Percentiles rank a stretch among this genome's conserved stretches.
Conservation (phyloP, 2,113 vertebrate genomes). For the Riparia riparia region DNA sequence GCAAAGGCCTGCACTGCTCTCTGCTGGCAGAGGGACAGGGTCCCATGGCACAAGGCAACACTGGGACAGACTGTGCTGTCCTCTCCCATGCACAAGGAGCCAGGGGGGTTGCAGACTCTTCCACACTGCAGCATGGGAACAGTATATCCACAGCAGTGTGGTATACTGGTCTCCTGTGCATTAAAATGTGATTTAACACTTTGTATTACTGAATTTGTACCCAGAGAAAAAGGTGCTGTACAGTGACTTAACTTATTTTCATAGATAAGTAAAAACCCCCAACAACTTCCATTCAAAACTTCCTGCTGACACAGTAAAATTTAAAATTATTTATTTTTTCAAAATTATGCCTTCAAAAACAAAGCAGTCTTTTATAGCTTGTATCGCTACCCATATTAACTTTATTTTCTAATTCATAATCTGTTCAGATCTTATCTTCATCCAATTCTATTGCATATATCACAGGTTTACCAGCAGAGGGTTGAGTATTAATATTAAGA, state of each 20-base stretch:
- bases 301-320: not conserved
- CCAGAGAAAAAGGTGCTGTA: not conserved
- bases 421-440: not conserved
- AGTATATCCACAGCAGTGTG: not conserved
- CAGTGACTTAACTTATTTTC: not conserved
- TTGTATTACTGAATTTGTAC: not conserved
- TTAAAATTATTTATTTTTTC: not conserved
- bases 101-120: accelerated
- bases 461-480: not conserved
- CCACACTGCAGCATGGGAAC: not conserved
- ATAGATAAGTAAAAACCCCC: not conserved
- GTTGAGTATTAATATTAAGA: not conserved
- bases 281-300: not conserved
- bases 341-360: not conserved
- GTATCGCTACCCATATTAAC: not conserved
- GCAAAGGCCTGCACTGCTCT: not conserved
- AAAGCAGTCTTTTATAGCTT: not conserved
- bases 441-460: not conserved
- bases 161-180: not conserved
- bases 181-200: not conserved
- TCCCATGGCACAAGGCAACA: accelerated
- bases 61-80: accelerated
- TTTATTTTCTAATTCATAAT: not conserved
- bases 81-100: accelerated
- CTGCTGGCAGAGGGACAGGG: not conserved